Base-by-base conservation (phyloP, 2,888 invertebrate species). In the Limenitis camilla region DNA sequence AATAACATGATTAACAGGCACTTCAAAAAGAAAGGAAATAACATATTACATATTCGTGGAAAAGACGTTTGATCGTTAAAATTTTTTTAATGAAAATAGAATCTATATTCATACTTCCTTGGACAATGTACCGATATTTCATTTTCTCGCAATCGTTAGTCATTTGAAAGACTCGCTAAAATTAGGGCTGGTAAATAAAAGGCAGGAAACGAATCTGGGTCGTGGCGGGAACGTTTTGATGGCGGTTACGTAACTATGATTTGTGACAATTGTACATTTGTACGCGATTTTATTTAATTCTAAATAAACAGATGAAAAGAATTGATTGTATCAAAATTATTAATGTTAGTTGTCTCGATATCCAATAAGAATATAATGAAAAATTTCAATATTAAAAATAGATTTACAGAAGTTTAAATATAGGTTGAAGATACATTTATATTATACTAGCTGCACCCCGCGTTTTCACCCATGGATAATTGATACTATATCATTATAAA, bases 121-220 rank as follows among this genome's bases (percentile, higher is more conserved):
- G n/a, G 28, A 42, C 46, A 46, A 53, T 40, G 19, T 36, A 31
- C 39, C 32, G 44, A 52, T 52, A 53, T 33, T 40, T 53, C 40
- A 45, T 40, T 40, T 35, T 44, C 49, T 44, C 36, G 31, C 39
- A 39, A 54, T 49, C 46, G 40, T 48, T 40, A 42, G 40, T 50
- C 51, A 56, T 54, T 39, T 49, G 40, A 49, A 49, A 49, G 32
- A 46, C 36, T 52, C 35, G 47, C 40, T 56, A 54, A 59, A 59
- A 59, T 68, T 67, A 67, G 61, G 57, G 58, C 52, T 55, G 45
- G 55, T 60, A 55, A 61, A 61, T 63, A 63, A 62, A 65, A 63
- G 53, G 59, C 72, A 65, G 73, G 73, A 74, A 63, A 65, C 64
- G 60, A 55, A 72, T 65, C 58, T 59, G 56, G 73, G 74, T 68